Evolutionary conservation across 2,888 invertebrate species (phyloP).

Genomic region (Punctoribates punctum): DNA sequence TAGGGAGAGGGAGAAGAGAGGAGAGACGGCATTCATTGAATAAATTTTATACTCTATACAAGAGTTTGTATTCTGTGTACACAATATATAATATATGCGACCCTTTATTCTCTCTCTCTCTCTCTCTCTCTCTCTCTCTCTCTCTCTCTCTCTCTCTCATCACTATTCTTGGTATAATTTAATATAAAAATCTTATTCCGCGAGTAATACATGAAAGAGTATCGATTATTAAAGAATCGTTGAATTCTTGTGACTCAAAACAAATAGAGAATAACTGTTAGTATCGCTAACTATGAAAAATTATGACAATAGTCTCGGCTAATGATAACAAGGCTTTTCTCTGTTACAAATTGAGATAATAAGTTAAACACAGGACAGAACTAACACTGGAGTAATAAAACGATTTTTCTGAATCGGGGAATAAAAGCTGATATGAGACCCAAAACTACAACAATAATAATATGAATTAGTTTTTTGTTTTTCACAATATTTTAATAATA

Average conservation of each 20-base stretch:
- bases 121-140: too few relatives aligned
- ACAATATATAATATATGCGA: slow-evolving; percentile 26
- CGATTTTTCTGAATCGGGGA: too few relatives aligned
- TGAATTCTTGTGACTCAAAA: too few relatives aligned
- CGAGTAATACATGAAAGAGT: not conserved
- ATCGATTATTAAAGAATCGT: not conserved
- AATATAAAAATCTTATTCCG: not conserved
- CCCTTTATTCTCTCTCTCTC: not conserved
- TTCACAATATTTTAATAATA: not conserved
- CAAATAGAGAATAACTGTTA: too few relatives aligned
- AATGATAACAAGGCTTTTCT: not conserved
- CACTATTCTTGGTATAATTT: slow-evolving; percentile 1
- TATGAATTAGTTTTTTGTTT: not conserved
- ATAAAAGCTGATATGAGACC: too few relatives aligned
- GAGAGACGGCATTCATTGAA: not conserved
- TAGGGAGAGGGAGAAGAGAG: not conserved
- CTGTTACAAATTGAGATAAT: not conserved
- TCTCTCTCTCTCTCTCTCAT: too few relatives aligned
- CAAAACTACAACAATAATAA: slow-evolving; percentile 13
- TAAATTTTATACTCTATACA: slow-evolving; percentile 18
- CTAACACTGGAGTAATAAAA: too few relatives aligned
- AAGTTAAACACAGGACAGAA: not conserved
- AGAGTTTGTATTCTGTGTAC: not conserved
- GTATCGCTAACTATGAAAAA: too few relatives aligned
- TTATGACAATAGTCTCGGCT: too few relatives aligned